Evolutionary conservation across 2,113 vertebrate genomes (phyloP).

Genomic region (Malurus alboscapulatus): DNA sequence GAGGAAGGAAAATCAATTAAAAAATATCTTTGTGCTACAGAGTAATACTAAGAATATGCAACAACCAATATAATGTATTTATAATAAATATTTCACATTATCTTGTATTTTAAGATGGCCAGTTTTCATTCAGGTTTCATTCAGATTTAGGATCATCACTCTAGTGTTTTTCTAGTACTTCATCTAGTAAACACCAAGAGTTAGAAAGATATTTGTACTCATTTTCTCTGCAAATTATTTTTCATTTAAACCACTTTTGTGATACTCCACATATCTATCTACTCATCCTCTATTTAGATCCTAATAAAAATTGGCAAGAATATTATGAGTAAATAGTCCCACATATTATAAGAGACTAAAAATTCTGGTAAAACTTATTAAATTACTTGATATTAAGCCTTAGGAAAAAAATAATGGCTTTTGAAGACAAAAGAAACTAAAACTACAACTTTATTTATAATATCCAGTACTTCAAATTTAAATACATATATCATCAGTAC

Average conservation of each 20-base stretch:
- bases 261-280: background rate
- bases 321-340: background rate
- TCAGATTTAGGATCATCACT: background rate
- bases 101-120: background rate
- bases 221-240: background rate
- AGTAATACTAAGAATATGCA: background rate
- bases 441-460: background rate
- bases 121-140: background rate
- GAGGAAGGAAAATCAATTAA: background rate
- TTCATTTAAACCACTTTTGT: background rate
- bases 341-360: background rate
- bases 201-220: rapidly evolving
- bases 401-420: background rate
- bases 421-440: background rate
- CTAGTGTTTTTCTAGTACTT: background rate
- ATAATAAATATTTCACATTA: background rate
- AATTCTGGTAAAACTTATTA: background rate
- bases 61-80: rapidly evolving
- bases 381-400: background rate
- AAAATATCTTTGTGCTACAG: background rate
- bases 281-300: background rate
- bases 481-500: background rate
- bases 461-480: background rate
- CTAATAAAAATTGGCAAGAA: background rate
- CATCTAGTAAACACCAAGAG: background rate